Evolutionary conservation across 1,140 invertebrate genomes (phyloP).

Genomic region (Hyposmocoma kahamanoa): DNA sequence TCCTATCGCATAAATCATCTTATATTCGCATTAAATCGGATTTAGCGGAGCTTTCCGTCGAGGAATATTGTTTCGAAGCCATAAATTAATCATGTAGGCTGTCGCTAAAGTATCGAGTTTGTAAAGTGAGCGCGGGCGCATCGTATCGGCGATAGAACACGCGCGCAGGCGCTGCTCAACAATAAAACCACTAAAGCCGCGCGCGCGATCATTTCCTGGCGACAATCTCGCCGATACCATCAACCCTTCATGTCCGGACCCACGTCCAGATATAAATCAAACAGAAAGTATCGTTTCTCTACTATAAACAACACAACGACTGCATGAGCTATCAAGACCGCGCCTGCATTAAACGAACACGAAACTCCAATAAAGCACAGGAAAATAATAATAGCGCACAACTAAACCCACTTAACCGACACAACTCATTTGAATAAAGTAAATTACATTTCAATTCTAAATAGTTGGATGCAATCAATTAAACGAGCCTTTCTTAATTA

Average conservation of each 20-base stretch:
- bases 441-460: slow-evolving; percentile 54
- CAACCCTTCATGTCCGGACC: slow-evolving; percentile 48
- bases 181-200: slow-evolving; percentile 40
- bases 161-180: slow-evolving; percentile 37
- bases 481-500: slow-evolving; percentile 63
- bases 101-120: slow-evolving; percentile 67
- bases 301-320: too few species aligned
- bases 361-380: slow-evolving; percentile 64
- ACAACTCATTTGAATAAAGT: slow-evolving; percentile 65
- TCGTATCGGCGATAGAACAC: slow-evolving; percentile 52
- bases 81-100: slow-evolving; percentile 72
- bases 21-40: slow-evolving; percentile 65
- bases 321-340: slow-evolving; percentile 55
- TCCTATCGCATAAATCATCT: slow-evolving; percentile 60
- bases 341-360: slow-evolving; percentile 48
- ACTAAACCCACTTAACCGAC: slow-evolving; percentile 48
- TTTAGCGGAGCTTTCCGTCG: slow-evolving; percentile 48
- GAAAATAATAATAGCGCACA: slow-evolving; percentile 68
- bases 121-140: slow-evolving; percentile 42
- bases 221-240: slow-evolving; percentile 64
- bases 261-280: slow-evolving; percentile 59
- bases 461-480: slow-evolving; percentile 58
- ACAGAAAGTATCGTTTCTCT: slow-evolving; percentile 33
- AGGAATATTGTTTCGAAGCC: slow-evolving; percentile 56
- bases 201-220: slow-evolving; percentile 58